phyloP scores from a whole-genome alignment of 2,113 vertebrate genomes.

The Pseudorasbora parva region DNA sequence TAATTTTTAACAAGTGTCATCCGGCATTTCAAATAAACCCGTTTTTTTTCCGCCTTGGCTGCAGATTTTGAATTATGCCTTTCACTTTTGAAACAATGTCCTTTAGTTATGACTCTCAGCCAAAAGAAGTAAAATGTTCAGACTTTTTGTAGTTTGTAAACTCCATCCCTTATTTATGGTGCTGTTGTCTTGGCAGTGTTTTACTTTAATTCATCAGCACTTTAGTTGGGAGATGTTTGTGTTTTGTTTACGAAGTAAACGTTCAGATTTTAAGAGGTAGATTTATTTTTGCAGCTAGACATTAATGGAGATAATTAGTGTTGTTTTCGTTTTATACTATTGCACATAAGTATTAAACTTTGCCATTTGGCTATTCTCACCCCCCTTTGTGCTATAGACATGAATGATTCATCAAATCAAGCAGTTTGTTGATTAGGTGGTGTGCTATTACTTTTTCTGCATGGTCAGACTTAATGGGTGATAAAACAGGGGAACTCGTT shows the following conservation, averaged over 20 bases:
- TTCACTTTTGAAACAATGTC: conserved; percentile 13
- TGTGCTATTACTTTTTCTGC: neutral
- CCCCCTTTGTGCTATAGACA: neutral
- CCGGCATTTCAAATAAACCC: neutral
- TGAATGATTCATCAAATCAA: neutral
- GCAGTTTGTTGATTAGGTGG: neutral
- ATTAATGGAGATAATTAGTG: neutral
- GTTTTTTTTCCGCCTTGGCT: neutral
- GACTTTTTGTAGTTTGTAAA: neutral
- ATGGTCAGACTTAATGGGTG: neutral
- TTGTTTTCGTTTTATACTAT: neutral
- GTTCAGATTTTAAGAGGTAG: neutral
- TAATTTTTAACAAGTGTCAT: conserved; percentile 17
- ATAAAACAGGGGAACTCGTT: neutral
- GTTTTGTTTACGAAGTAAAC: neutral
- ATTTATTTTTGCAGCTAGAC: neutral
- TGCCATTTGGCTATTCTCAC: neutral
- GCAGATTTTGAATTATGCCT: neutral
- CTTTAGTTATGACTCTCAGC: conserved; percentile 1
- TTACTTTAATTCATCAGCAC: neutral
- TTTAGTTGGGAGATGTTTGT: neutral
- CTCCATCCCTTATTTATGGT: neutral
- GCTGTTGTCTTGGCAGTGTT: neutral
- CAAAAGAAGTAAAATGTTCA: conserved; percentile 4
- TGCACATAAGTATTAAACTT: neutral